Percentiles rank a stretch among this genome's conserved stretches.
Conservation (phyloP, 2,113 vertebrate genomes). For the Brachypteracias leptosomus region DNA sequence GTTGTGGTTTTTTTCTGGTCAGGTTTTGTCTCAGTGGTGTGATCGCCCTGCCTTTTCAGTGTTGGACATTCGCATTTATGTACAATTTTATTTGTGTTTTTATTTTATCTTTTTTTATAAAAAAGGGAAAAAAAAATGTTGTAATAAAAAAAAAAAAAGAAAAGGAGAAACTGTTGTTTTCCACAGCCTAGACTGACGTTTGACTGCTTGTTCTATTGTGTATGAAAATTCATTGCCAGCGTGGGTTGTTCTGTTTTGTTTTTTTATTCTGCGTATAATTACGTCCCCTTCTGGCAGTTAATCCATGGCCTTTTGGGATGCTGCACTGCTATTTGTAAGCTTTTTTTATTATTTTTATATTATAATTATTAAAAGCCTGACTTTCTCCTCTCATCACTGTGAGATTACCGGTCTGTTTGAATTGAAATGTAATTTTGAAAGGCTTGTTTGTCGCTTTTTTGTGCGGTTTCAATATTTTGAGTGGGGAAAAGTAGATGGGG, state of each 20-base stretch:
- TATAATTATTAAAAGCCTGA: slow-evolving; percentile 82
- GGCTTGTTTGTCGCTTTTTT: slow-evolving; percentile 71
- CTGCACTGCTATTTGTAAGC: slow-evolving; percentile 81
- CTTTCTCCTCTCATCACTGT: slow-evolving; percentile 82
- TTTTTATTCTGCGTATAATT: slow-evolving; percentile 78
- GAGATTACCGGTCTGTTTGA: slow-evolving; percentile 76
- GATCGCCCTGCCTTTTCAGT: slow-evolving; percentile 79
- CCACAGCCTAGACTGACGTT: slow-evolving; percentile 67
- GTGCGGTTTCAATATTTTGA: slow-evolving; percentile 72
- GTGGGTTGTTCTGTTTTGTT: slow-evolving; percentile 72
- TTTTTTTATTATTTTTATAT: slow-evolving; percentile 82
- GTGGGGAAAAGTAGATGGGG: slow-evolving; percentile 38
- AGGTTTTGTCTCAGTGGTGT: slow-evolving; percentile 79
- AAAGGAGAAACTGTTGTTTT: slow-evolving; percentile 75
- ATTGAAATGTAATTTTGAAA: slow-evolving; percentile 71
- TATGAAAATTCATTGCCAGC: slow-evolving; percentile 75
- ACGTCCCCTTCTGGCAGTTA: slow-evolving; percentile 76
- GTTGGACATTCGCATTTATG: slow-evolving; percentile 83
- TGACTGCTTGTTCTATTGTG: slow-evolving; percentile 74
- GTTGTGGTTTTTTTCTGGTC: slow-evolving; percentile 65
- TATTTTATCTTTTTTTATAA: slow-evolving; percentile 85
- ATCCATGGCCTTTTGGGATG: slow-evolving; percentile 73
- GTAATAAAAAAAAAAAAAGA: slow-evolving; percentile 55
- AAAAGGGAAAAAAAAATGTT: slow-evolving; percentile 67
- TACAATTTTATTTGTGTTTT: slow-evolving; percentile 86